These are phyloP conservation scores for Polyommatus icarus DNA, from an alignment of 2,888 invertebrate species.

Conservation along the genomic window DNA sequence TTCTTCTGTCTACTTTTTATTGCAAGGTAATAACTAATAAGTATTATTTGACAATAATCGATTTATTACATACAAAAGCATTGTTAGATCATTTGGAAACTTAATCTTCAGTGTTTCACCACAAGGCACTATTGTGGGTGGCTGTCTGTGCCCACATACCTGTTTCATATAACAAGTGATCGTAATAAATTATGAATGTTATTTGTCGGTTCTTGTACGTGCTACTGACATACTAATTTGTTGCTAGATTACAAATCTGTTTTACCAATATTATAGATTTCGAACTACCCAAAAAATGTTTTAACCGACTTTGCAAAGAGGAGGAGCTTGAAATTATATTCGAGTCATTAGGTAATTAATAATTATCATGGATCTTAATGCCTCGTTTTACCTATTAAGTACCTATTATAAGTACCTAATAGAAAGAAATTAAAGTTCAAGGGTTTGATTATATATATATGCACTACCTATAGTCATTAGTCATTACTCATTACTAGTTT, in stretches of 20 bases:
- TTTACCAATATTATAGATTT: not conserved
- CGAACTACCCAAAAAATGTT: not conserved
- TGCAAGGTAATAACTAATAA: not conserved
- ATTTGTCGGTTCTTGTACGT: not conserved
- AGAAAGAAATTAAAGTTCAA: not conserved
- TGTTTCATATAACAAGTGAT: not conserved
- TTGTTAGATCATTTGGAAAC: conserved; percentile 1
- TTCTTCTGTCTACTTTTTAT: too few species aligned
- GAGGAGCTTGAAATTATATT: too few species aligned
- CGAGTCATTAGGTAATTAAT: too few species aligned
- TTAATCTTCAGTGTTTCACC: conserved; percentile 16
- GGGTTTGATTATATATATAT: too few species aligned
- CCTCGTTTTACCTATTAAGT: too few species aligned
- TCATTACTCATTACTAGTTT: not conserved
- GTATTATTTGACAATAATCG: not conserved
- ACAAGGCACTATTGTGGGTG: conserved; percentile 5
- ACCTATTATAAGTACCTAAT: not conserved
- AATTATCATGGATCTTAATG: not conserved
- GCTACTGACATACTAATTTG: not conserved
- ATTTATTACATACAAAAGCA: not conserved
- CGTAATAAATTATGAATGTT: not conserved
- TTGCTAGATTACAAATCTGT: not conserved
- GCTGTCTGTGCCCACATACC: conserved; percentile 15
- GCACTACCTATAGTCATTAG: not conserved
- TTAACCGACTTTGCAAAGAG: too few species aligned